Conservation (phyloP, 2,888 invertebrate genomes). For the Acanthosepion lycidas region DNA sequence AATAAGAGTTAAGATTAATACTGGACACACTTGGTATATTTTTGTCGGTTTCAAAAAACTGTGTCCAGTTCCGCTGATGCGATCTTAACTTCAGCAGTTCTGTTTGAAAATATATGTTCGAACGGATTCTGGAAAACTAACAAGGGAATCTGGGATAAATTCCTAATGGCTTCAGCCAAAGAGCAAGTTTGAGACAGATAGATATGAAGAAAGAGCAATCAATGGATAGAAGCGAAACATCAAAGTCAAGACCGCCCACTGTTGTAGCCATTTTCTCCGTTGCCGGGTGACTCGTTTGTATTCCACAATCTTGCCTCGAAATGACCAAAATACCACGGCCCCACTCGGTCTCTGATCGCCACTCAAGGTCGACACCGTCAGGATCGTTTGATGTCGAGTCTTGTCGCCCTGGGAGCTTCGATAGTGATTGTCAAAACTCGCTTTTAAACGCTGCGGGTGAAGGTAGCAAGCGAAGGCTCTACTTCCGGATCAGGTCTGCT, state of each 20-base stretch:
- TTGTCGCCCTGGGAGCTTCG: neutral
- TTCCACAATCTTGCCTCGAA: too few species aligned
- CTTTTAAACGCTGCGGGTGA: neutral
- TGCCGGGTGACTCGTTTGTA: too few species aligned
- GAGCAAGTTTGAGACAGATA: too few species aligned
- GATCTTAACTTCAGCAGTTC: too few species aligned
- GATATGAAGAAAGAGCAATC: neutral
- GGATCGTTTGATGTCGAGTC: neutral
- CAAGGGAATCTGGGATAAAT: neutral
- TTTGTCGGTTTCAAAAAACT: too few species aligned
- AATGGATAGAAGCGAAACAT: neutral
- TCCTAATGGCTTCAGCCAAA: neutral
- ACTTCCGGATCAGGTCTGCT: neutral
- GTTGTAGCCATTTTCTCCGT: too few species aligned
- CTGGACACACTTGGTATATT: too few species aligned
- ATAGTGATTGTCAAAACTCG: neutral
- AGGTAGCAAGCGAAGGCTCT: neutral
- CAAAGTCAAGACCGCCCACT: neutral
- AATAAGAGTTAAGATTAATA: too few species aligned
- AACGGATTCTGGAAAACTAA: too few species aligned
- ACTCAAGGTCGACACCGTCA: neutral
- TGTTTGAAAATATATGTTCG: too few species aligned
- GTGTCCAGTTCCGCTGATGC: too few species aligned
- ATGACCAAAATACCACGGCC: too few species aligned
- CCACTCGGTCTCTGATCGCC: neutral